Conservation (phyloP, 2,888 invertebrate genomes). For the Macaria liturata region DNA sequence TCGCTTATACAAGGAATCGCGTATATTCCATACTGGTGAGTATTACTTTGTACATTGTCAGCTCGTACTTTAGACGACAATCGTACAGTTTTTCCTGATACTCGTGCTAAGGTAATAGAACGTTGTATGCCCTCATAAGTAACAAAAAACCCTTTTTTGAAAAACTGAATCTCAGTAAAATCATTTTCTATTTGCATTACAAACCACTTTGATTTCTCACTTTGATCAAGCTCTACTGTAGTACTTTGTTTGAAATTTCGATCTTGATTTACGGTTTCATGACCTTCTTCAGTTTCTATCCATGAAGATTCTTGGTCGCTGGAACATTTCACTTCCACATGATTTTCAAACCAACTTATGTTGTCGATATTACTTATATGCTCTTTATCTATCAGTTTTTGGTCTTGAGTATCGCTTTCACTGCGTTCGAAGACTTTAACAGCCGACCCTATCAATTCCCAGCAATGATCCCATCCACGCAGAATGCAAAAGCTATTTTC, state of each 20-base stretch:
- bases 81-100: conserved; percentile 74
- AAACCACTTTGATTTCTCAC: conserved; percentile 77
- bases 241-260: too few species aligned
- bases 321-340: too few species aligned
- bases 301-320: too few species aligned
- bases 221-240: conserved; percentile 11
- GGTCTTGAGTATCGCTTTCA: background rate
- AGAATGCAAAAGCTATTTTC: conserved; percentile 71
- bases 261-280: too few species aligned
- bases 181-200: conserved; percentile 80
- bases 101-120: conserved; percentile 72
- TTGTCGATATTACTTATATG: background rate
- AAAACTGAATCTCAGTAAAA: conserved; percentile 79
- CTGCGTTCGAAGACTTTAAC: conserved; percentile 49
- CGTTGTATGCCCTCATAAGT: conserved; percentile 77
- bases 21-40: conserved; percentile 72
- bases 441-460: conserved; percentile 69
- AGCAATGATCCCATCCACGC: conserved; percentile 63
- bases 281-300: too few species aligned
- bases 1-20: conserved; percentile 63
- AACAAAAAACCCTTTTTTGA: conserved; percentile 77
- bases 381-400: too few species aligned
- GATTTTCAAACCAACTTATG: background rate
- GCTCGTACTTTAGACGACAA: conserved; percentile 50
- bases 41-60: conserved; percentile 34